These are phyloP conservation scores for Sisor rabdophorus DNA, from an alignment of 2,113 vertebrate species.

Conservation along the genomic window DNA sequence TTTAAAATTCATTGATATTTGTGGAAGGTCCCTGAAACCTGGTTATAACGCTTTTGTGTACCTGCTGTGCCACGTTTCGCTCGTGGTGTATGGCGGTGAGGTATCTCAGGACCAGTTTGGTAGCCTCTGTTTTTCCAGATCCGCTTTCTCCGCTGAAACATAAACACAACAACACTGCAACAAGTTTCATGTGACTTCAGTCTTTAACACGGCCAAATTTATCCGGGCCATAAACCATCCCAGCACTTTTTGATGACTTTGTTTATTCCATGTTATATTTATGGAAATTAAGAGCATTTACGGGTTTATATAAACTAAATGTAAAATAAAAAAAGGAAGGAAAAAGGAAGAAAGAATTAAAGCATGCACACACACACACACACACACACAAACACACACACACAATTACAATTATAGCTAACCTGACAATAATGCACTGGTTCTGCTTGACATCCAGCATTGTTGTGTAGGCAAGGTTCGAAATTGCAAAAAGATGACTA, in stretches of 20 bases:
- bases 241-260: too few relatives aligned
- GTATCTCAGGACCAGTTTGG: constrained; percentile 90
- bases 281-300: too few relatives aligned
- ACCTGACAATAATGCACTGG: constrained; percentile 98
- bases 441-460: constrained; percentile 97
- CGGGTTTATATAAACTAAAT: too few relatives aligned
- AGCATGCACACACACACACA: too few relatives aligned
- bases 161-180: constrained; percentile 9
- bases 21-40: neutral
- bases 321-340: too few relatives aligned
- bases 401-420: constrained; percentile 14
- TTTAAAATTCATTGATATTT: neutral
- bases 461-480: constrained; percentile 86
- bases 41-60: constrained; percentile 41
- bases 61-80: constrained; percentile 81
- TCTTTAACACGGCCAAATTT: too few relatives aligned
- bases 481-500: constrained; percentile 95
- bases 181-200: neutral
- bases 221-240: too few relatives aligned
- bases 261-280: too few relatives aligned
- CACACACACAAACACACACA: too few relatives aligned
- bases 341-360: too few relatives aligned
- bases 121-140: constrained; percentile 94
- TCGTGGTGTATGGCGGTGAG: constrained; percentile 90
- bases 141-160: constrained; percentile 88